Evolutionary conservation across 2,888 invertebrate species (phyloP), one percentile per base, ranked within the genome.

Genomic region (Colostygia pectinataria): DNA sequence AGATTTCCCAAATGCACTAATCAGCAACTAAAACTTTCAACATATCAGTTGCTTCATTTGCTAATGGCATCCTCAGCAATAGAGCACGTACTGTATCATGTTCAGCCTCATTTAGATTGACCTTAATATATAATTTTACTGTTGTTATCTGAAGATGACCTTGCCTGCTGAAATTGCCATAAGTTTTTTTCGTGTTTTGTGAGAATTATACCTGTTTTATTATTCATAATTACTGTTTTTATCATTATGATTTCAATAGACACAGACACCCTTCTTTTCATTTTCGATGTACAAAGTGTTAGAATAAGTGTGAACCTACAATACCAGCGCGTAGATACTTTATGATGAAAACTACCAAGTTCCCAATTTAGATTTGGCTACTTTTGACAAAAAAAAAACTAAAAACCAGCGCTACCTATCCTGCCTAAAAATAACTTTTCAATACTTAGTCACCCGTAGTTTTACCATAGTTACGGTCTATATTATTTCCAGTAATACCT

Each of bases 61-160:
- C 40, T 27, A 42, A 27, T 25, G 10, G 24, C 14, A 12, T 33
- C 25, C 41, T 12, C 24, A 18, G 33, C 13, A 31, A 31, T 36
- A 28, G 12, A 29, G 24, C 43, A 43, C 43, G 34, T 43, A 34
- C 27, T 27, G 10, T 43, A 25, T 24, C 29, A 41, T 36, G 31
- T 14, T 48, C 12, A 32, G 8, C 41, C 24, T 48, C 25, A 40
- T 40, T 39, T 24, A 27, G 6, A 13, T 9, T 48, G 36, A 37
- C 41, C 41, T 37, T 37, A 48, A 48, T 36, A 48, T 7, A 12
- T 29, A 28, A 34, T 29, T 40, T 31, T 36, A 41, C 36, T 9
- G 10, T 27, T 10, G 4, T 27, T 37, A 41, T 15, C 14, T 33
- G 10, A 33, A 5, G 33, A 24, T n/a, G 29, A 15, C 36, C 40